phyloP scores from a whole-genome alignment of 2,113 vertebrate genomes.

The Xerus inauris region DNA sequence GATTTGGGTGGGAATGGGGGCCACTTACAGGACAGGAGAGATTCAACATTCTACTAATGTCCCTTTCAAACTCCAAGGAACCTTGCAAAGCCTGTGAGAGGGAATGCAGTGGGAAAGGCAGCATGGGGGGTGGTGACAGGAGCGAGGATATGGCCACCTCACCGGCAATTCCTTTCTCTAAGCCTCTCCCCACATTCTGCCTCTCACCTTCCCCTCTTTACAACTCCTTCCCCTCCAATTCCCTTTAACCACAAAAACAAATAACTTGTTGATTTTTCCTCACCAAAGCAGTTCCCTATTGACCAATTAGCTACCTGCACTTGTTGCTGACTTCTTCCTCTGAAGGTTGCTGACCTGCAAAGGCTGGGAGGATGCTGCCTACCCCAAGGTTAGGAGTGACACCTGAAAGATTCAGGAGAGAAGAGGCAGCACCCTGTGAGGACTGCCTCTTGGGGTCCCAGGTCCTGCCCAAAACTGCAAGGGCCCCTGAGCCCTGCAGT shows the following conservation, averaged over 20 bases:
- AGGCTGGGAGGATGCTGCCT: not conserved
- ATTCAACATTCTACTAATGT: not conserved
- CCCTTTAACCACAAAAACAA: constrained; percentile 58
- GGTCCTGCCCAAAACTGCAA: not conserved
- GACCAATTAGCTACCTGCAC: constrained; percentile 63
- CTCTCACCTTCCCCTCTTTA: constrained; percentile 10
- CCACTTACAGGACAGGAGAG: not conserved
- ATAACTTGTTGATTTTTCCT: constrained; percentile 62
- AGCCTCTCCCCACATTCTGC: not conserved
- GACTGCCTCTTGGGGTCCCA: not conserved
- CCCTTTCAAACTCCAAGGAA: not conserved
- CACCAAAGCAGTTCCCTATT: constrained; percentile 47
- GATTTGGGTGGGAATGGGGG: not conserved
- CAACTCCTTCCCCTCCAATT: not conserved
- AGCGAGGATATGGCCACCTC: too few relatives aligned
- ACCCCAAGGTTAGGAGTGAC: not conserved
- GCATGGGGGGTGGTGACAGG: too few relatives aligned
- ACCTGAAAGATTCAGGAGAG: not conserved
- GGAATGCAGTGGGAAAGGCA: not conserved
- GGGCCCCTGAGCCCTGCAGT: not conserved
- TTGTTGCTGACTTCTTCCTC: constrained; percentile 34
- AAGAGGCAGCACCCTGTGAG: not conserved
- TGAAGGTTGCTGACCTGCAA: constrained; percentile 23
- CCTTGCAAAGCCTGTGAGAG: not conserved
- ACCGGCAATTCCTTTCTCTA: not conserved